A percentile compares a stretch with the other conserved stretches of the same genome.
phyloP scores from a whole-genome alignment of 2,888 invertebrate genomes.

The Lucinisca nassula region DNA sequence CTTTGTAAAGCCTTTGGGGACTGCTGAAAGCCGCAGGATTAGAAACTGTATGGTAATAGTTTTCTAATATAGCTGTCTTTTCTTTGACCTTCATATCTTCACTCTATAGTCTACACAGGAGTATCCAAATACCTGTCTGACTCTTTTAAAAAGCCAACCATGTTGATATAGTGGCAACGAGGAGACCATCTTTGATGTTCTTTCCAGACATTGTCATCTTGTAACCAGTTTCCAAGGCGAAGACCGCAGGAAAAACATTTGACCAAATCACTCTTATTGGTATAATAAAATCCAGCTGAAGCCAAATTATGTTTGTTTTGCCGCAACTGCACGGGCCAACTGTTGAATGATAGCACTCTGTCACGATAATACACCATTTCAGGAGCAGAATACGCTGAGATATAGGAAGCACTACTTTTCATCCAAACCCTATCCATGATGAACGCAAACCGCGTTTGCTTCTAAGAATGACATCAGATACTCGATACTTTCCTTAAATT shows the following conservation, averaged over 20 bases:
- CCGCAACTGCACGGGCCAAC: background rate
- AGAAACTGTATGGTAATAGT: too few species aligned
- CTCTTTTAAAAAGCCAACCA: background rate
- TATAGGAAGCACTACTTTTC: too few species aligned
- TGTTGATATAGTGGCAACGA: background rate
- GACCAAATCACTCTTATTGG: background rate
- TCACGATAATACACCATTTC: background rate
- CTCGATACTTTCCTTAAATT: conserved; percentile 4
- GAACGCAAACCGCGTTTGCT: background rate
- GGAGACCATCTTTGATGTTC: background rate
- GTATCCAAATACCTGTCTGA: too few species aligned
- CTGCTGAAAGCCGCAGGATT: too few species aligned
- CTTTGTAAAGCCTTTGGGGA: too few species aligned
- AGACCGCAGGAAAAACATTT: background rate
- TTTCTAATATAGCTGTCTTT: too few species aligned
- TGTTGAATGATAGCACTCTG: background rate
- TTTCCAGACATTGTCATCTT: background rate
- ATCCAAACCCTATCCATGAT: background rate
- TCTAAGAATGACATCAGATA: conserved; percentile 5
- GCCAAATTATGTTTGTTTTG: background rate
- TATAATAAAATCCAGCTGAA: background rate
- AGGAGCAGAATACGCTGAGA: too few species aligned
- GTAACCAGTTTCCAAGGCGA: background rate
- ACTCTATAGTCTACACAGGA: too few species aligned
- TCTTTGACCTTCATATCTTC: too few species aligned